Evolutionary conservation across 2,113 vertebrate species (phyloP).

Genomic region (Thomomys bottae): DNA sequence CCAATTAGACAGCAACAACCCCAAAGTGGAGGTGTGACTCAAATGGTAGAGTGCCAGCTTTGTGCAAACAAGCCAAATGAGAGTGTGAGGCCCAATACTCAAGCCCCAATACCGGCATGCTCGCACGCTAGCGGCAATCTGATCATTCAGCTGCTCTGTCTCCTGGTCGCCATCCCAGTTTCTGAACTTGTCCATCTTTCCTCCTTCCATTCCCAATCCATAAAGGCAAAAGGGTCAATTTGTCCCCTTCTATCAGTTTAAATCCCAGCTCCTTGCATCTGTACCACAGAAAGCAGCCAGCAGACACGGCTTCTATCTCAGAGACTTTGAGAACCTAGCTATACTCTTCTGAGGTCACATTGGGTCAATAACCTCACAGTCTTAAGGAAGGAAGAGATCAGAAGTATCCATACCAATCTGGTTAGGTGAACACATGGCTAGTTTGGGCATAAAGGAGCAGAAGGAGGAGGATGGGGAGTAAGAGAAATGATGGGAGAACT

Average conservation of each 20-base stretch:
- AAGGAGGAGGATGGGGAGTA: background rate
- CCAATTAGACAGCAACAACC: too few relatives aligned
- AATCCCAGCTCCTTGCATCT: background rate
- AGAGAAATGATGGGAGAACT: fast-evolving
- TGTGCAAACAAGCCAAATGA: too few relatives aligned
- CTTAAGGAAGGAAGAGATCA: background rate
- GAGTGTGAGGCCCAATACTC: too few relatives aligned
- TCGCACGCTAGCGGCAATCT: too few relatives aligned
- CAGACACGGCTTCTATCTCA: fast-evolving
- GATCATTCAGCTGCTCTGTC: background rate
- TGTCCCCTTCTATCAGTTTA: too few relatives aligned
- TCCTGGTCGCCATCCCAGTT: background rate
- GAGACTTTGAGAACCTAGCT: background rate
- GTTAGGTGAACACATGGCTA: background rate
- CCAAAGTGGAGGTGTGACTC: too few relatives aligned
- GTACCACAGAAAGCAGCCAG: background rate
- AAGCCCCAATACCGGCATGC: too few relatives aligned
- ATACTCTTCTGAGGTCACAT: background rate
- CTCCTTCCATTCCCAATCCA: fast-evolving
- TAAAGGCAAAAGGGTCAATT: background rate
- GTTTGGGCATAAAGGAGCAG: background rate
- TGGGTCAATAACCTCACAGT: too few relatives aligned
- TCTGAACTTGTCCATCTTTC: background rate
- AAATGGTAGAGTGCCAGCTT: too few relatives aligned
- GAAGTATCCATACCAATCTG: background rate